phyloP scores from a whole-genome alignment of 2,888 invertebrate genomes.

The Coremacera marginata region DNA sequence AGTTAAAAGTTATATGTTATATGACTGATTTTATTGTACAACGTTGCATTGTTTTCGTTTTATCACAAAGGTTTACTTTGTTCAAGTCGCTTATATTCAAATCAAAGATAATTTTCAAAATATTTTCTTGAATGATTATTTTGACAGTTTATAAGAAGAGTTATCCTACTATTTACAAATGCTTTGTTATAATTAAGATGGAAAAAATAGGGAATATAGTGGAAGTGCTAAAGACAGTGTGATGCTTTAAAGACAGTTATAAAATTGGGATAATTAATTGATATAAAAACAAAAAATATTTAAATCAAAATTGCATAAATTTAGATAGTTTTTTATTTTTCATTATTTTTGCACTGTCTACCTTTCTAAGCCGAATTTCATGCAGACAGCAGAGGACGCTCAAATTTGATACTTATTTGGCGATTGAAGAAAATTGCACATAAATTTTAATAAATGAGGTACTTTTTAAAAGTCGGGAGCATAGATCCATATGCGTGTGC shows the following conservation, averaged over 20 bases:
- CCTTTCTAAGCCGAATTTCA: background rate
- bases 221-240: too few relatives aligned
- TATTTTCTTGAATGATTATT: slow-evolving; percentile 14
- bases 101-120: background rate
- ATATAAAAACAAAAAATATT: background rate
- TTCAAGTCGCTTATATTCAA: background rate
- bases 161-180: slow-evolving; percentile 61
- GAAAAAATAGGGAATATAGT: background rate
- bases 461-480: background rate
- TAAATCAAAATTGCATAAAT: background rate
- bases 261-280: background rate
- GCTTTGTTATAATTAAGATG: background rate
- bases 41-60: slow-evolving; percentile 10
- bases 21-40: slow-evolving; percentile 11
- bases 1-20: background rate
- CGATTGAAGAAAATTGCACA: background rate
- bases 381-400: background rate
- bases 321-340: background rate
- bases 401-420: background rate
- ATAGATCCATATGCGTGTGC: background rate
- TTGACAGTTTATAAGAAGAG: background rate
- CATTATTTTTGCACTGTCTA: background rate
- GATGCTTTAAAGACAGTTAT: slow-evolving; percentile 29
- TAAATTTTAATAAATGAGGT: background rate
- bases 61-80: background rate